Base-by-base conservation (phyloP, 64 coral and sea anemone genomes). In the Montipora efflorescens region DNA sequence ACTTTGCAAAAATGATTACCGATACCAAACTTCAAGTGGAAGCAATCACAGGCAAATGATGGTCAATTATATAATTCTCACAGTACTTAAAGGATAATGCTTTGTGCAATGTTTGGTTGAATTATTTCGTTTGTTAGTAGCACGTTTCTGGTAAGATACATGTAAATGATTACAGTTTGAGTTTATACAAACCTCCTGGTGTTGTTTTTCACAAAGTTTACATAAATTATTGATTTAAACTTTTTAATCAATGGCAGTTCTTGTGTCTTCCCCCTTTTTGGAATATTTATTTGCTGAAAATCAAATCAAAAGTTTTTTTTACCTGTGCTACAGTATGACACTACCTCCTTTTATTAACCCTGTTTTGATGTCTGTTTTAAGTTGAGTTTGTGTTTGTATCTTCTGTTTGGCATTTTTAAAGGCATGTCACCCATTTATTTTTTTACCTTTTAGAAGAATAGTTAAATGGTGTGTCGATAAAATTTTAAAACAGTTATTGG, bases 221-320 rank as follows among this genome's bases (percentile, higher is more conserved):
- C 13, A 81, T 81, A 13, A 81, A 81, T 81, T 43, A 81, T 81
- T 81, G 20, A 81, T 81, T 13, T 81, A 10, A 49, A 3, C 79
- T 20, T 81, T 7, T 81, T 7, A 81, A 59, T 81, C 23, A 61
- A 10, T 81, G 9, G 7, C 61, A 20, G 53, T 11, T 20, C 3
- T 57, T 21, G 9, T 9, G 10, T 16, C 5, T 55, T 28, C 5
- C 0, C 44, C 5, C 5, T 36, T 81, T 36, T 44, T 13, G 36
- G 68, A 7, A 71, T 23, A 71, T 23, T 21, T 9, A 68, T 21
- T 28, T 81, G 50, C 59, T 52, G 51, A 10, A 22, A 57, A 58
- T 16, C 23, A 2, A 36, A 36, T 36, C 25, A 28, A 61, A 36
- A 22, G 5, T 36, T 81, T 59, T 71, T 9, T 14, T 0, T 67